Evolutionary conservation across 2,888 invertebrate genomes (phyloP).

Genomic region (Drosophila yooni): DNA sequence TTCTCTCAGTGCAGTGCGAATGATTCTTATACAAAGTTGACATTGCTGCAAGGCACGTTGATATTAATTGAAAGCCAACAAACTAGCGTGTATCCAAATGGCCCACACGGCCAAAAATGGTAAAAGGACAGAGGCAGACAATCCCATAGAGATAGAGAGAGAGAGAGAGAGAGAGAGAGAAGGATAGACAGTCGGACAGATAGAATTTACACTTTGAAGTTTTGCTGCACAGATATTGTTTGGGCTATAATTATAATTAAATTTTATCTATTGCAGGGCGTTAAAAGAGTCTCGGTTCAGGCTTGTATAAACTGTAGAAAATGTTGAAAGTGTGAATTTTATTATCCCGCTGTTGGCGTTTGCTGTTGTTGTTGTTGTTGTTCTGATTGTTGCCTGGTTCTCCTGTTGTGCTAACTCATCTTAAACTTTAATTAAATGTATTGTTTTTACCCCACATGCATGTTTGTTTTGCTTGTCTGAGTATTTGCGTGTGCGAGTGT

Average conservation of each 20-base stretch:
- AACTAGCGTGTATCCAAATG: constrained; percentile 22
- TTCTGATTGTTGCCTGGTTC: constrained; percentile 13
- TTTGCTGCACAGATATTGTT: constrained; percentile 69
- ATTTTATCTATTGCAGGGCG: constrained; percentile 47
- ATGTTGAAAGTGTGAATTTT: constrained; percentile 45
- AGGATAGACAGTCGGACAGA: constrained; percentile 31
- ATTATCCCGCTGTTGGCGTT: constrained; percentile 5
- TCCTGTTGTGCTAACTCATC: constrained; percentile 69
- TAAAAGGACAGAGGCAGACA: constrained; percentile 2
- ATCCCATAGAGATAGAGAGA: not conserved
- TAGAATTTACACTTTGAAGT: constrained; percentile 74
- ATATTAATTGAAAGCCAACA: constrained; percentile 60
- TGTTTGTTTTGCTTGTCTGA: constrained; percentile 12
- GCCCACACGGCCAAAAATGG: constrained; percentile 9
- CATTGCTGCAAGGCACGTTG: constrained; percentile 39
- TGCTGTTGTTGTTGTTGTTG: constrained; percentile 5
- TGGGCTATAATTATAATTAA: constrained; percentile 77
- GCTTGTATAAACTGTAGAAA: constrained; percentile 34
- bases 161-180: not conserved
- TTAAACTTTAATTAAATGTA: constrained; percentile 79
- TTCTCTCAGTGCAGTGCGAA: constrained; percentile 41
- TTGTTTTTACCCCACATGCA: constrained; percentile 62
- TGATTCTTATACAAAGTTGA: constrained; percentile 51
- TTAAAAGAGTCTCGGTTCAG: constrained; percentile 56
- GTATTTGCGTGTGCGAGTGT: not conserved